Percentiles rank a stretch among this genome's conserved stretches.
Evolutionary conservation across 2,797 vertebrate genomes (phyloP).

Genomic region (Chrysocyon brachyurus): DNA sequence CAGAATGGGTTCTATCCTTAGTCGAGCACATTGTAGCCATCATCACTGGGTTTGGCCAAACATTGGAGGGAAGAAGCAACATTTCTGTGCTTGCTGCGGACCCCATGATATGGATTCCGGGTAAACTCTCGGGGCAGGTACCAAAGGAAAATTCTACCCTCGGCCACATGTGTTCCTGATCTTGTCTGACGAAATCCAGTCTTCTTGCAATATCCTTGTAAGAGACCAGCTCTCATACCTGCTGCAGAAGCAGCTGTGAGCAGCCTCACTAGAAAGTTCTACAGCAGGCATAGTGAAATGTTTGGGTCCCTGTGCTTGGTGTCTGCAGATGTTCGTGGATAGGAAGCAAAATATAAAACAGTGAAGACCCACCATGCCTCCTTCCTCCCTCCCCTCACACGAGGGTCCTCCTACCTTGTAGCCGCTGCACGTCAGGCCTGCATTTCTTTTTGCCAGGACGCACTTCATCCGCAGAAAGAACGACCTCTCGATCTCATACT

Average conservation of each 20-base stretch:
- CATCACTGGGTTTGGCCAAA: accelerated
- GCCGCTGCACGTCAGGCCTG: conserved; percentile 95
- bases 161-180: background rate
- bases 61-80: accelerated
- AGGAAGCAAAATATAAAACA: background rate
- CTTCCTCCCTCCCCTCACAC: accelerated
- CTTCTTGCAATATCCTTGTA: background rate
- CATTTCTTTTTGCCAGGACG: conserved; percentile 96
- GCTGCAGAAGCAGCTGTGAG: accelerated
- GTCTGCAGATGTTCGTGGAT: background rate
- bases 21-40: accelerated
- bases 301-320: background rate
- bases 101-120: accelerated
- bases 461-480: conserved; percentile 99
- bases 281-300: accelerated
- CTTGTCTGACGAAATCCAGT: background rate
- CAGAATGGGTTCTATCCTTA: accelerated
- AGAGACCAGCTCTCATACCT: background rate
- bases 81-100: accelerated
- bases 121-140: background rate
- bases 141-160: background rate
- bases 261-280: background rate
- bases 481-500: conserved; percentile 95
- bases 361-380: accelerated
- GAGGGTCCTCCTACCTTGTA: conserved; percentile 91